phyloP scores from a whole-genome alignment of 1,140 invertebrate genomes.

The Andrena cerasifolii region DNA sequence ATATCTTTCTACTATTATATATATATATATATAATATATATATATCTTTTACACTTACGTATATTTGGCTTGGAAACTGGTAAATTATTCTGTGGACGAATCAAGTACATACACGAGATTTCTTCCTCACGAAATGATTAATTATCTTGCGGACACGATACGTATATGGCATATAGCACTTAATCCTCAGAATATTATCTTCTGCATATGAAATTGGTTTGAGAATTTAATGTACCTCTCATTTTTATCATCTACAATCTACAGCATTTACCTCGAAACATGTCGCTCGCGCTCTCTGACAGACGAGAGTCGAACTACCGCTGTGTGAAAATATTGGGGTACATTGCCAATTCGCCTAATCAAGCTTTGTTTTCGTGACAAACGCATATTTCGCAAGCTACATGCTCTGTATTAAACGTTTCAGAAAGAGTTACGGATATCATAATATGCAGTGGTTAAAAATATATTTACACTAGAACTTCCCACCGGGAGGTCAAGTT shows the following conservation, averaged over 20 bases:
- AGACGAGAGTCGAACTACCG: background rate
- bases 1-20: background rate
- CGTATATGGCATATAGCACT: too few relatives aligned
- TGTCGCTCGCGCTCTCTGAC: conserved; percentile 36
- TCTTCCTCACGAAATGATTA: too few relatives aligned
- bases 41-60: too few relatives aligned
- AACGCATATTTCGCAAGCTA: background rate
- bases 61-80: background rate
- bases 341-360: conserved; percentile 29
- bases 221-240: too few relatives aligned
- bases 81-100: background rate
- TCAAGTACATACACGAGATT: too few relatives aligned
- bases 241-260: too few relatives aligned
- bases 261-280: background rate
- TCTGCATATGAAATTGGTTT: too few relatives aligned
- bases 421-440: background rate
- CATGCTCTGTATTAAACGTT: background rate
- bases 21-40: too few relatives aligned
- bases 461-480: conserved; percentile 26
- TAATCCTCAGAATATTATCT: too few relatives aligned
- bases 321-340: background rate
- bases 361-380: conserved; percentile 36
- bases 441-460: conserved; percentile 36
- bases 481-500: background rate
- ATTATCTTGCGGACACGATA: too few relatives aligned